A percentile compares a stretch with the other conserved stretches of the same genome.
Conservation (phyloP, 2,113 vertebrate species). For the Elephas maximus region DNA sequence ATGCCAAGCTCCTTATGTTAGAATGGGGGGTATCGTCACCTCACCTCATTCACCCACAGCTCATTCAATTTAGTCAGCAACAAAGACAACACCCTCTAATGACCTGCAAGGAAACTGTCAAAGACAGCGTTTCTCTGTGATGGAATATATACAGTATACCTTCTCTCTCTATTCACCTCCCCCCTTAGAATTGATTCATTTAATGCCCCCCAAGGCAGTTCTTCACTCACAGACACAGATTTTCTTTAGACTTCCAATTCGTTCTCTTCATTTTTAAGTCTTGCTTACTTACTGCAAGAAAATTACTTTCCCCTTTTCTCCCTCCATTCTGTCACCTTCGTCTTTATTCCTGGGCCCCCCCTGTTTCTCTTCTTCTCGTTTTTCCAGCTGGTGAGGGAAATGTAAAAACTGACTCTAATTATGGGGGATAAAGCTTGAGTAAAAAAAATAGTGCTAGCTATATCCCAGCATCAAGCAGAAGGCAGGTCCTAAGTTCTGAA, state of each 20-base stretch:
- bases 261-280: constrained; percentile 25
- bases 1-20: background rate
- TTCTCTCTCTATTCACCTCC: no score
- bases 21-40: background rate
- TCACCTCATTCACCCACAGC: background rate
- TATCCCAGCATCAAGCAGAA: background rate
- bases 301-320: background rate
- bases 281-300: background rate
- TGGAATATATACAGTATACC: background rate
- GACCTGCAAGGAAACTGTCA: background rate
- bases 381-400: background rate
- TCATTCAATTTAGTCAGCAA: constrained; percentile 11
- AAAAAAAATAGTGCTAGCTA: background rate
- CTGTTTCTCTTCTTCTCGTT: background rate
- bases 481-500: constrained; percentile 3
- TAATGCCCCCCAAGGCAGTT: background rate
- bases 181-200: background rate
- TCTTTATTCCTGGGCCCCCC: background rate
- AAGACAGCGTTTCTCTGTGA: background rate
- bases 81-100: constrained; percentile 19
- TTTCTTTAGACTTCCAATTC: background rate
- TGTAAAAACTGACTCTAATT: constrained; percentile 67
- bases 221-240: background rate
- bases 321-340: background rate
- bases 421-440: constrained; percentile 55